Percentiles rank a stretch among this genome's conserved stretches.
Conservation (phyloP, 2,888 invertebrate genomes). For the Drosophila prolongata region DNA sequence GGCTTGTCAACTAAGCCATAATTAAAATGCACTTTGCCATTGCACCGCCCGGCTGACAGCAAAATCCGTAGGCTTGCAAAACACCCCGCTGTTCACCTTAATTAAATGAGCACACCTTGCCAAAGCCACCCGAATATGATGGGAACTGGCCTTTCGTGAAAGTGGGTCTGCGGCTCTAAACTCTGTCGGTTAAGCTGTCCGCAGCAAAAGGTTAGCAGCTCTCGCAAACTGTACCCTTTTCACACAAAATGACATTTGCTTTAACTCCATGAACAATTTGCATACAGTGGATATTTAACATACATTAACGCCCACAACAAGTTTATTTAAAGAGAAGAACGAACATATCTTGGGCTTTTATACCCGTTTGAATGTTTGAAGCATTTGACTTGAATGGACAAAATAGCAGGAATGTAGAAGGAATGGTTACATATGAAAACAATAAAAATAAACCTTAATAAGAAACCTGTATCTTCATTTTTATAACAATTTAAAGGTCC, state of each 20-base stretch:
- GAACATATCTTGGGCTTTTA: no score
- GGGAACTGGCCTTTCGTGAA: constrained; percentile 52
- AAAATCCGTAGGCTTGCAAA: constrained; percentile 46
- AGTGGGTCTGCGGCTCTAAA: constrained; percentile 59
- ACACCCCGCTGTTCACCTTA: constrained; percentile 47
- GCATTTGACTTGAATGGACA: no score
- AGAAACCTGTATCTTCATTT: no score
- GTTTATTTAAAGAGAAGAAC: no score
- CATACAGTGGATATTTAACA: no score
- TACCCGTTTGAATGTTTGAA: no score
- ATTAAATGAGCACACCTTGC: constrained; percentile 59
- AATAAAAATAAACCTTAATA: no score
- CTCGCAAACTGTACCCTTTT: constrained; percentile 19
- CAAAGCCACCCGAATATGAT: constrained; percentile 27
- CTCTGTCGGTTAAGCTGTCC: constrained; percentile 8
- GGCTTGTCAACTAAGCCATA: constrained; percentile 51
- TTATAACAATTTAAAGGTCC: no score
- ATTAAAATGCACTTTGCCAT: constrained; percentile 72
- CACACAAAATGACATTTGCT: constrained; percentile 1
- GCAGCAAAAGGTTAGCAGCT: constrained; percentile 16
- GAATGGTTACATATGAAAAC: no score
- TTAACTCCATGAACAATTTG: neutral
- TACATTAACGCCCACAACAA: no score
- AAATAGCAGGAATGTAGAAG: no score
- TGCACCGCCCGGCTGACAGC: constrained; percentile 24